Conservation (phyloP, 2,888 invertebrate species). For the Limnephilus lunatus region DNA sequence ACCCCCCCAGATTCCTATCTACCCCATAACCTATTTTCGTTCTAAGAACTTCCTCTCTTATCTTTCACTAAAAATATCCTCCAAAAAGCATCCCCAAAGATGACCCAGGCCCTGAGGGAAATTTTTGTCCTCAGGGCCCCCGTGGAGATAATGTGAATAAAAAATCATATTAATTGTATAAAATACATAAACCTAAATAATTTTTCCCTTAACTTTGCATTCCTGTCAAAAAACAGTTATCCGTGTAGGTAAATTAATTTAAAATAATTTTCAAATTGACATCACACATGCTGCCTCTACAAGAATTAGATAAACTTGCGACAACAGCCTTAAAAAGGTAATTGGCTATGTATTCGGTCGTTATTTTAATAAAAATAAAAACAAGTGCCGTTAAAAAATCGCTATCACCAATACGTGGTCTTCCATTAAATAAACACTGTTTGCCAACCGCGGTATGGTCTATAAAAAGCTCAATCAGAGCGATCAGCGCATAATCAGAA, state of each 20-base stretch:
- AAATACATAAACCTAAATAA: background rate
- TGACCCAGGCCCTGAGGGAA: too few relatives aligned
- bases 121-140: too few relatives aligned
- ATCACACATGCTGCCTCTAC: background rate
- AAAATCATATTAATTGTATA: background rate
- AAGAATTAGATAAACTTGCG: background rate
- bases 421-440: conserved; percentile 2
- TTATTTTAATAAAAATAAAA: background rate
- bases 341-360: background rate
- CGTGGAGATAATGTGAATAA: too few relatives aligned
- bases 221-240: background rate
- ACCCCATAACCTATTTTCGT: too few relatives aligned
- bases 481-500: conserved; percentile 57
- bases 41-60: background rate
- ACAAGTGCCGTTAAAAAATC: background rate
- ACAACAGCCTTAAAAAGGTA: background rate
- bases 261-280: background rate
- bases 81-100: too few relatives aligned
- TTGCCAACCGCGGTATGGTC: background rate
- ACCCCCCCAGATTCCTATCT: too few relatives aligned
- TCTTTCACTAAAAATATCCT: too few relatives aligned
- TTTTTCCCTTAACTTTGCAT: too few relatives aligned
- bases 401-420: conserved; percentile 12
- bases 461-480: conserved; percentile 52
- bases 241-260: background rate